phyloP scores from a whole-genome alignment of 2,113 vertebrate genomes.

The Hydrolagus affinis region DNA sequence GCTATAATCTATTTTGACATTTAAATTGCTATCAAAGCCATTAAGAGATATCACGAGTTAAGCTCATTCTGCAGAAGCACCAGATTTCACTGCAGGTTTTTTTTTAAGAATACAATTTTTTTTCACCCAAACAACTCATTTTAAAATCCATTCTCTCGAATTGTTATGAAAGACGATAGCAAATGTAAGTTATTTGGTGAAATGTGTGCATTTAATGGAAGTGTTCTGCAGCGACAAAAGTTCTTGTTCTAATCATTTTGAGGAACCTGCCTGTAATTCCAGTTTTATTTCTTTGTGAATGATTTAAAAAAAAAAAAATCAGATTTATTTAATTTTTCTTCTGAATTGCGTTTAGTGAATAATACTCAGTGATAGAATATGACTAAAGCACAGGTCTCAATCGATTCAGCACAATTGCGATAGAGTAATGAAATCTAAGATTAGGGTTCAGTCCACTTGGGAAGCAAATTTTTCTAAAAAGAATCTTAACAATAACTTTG shows the following conservation, averaged over 20 bases:
- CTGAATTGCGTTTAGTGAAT: neutral
- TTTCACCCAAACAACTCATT: neutral
- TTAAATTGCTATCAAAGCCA: neutral
- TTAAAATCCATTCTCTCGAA: neutral
- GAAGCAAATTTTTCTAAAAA: slow-evolving; percentile 3
- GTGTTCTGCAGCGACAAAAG: neutral
- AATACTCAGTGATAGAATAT: neutral
- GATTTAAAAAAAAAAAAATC: slow-evolving; percentile 6
- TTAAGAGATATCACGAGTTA: neutral
- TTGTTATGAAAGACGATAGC: neutral
- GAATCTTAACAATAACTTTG: slow-evolving; percentile 22
- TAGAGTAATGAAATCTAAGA: neutral
- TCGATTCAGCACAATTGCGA: slow-evolving; percentile 12
- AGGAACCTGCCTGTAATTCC: neutral
- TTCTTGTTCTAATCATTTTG: neutral
- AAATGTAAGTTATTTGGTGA: neutral
- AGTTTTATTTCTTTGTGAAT: neutral
- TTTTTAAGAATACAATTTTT: neutral
- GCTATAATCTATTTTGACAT: slow-evolving; percentile 4
- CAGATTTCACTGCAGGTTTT: neutral
- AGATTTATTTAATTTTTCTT: slow-evolving; percentile 22
- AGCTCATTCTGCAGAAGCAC: neutral
- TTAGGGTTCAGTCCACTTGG: neutral
- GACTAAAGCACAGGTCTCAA: neutral
- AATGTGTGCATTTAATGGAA: neutral